Evolutionary conservation across 2,888 invertebrate species (phyloP).

Genomic region (Drosophila peninsularis): DNA sequence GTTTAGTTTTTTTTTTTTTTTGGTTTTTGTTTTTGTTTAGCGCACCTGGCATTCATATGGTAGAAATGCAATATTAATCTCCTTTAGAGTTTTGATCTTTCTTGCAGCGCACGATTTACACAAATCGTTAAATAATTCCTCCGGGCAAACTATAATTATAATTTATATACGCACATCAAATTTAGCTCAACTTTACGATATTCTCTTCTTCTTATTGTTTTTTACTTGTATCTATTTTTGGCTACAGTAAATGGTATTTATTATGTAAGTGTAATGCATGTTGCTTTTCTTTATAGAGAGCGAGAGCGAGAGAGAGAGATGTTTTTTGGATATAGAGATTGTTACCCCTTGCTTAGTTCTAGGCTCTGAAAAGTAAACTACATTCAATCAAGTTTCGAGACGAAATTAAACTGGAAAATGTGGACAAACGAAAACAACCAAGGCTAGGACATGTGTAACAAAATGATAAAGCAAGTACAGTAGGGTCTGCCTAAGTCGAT

Average conservation of each 20-base stretch:
- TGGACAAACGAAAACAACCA: neutral
- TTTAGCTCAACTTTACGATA: constrained; percentile 38
- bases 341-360: constrained; percentile 26
- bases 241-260: constrained; percentile 20
- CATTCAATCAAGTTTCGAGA: constrained; percentile 16
- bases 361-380: constrained; percentile 46
- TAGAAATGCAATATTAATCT: constrained; percentile 99
- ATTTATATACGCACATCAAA: constrained; percentile 61
- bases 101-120: constrained; percentile 97
- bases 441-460: neutral
- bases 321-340: constrained; percentile 1
- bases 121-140: constrained; percentile 98
- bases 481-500: neutral
- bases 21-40: constrained; percentile 34
- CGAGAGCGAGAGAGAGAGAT: neutral
- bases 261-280: constrained; percentile 24
- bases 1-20: constrained; percentile 13
- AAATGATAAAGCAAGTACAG: constrained; percentile 10
- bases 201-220: constrained; percentile 13
- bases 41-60: constrained; percentile 98
- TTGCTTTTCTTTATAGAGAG: neutral
- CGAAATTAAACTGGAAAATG: constrained; percentile 5
- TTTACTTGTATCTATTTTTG: constrained; percentile 10
- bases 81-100: constrained; percentile 98
- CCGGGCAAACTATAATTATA: constrained; percentile 92